Conservation (phyloP, 2,113 vertebrate genomes). For the Abramis brama region DNA sequence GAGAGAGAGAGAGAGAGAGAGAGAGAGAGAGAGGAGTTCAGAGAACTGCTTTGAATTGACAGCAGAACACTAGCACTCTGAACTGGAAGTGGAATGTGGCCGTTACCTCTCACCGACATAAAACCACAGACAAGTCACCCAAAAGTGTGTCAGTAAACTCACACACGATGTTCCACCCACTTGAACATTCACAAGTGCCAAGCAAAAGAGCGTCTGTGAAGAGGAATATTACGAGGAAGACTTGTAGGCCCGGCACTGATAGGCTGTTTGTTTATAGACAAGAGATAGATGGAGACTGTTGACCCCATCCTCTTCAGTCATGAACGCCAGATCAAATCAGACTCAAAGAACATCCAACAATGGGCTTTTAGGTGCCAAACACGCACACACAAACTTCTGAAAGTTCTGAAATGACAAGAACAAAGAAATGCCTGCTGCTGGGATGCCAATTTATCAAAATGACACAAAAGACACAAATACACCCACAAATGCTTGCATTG, state of each 20-base stretch:
- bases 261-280: neutral
- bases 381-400: neutral
- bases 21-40: neutral
- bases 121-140: neutral
- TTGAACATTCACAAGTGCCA: neutral
- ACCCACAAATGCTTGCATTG: conserved; percentile 6
- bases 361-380: conserved; percentile 11
- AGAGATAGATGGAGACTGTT: conserved; percentile 26
- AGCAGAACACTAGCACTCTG: neutral
- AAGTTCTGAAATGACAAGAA: conserved; percentile 24
- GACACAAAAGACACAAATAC: conserved; percentile 8
- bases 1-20: too few species aligned
- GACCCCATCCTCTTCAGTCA: conserved; percentile 17
- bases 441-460: conserved; percentile 24
- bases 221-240: neutral
- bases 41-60: neutral
- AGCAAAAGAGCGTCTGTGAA: neutral
- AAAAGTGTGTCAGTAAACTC: neutral
- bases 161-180: neutral
- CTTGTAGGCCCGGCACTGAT: neutral
- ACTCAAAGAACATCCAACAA: conserved; percentile 19
- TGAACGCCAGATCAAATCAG: conserved; percentile 9
- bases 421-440: conserved; percentile 8
- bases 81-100: conserved; percentile 23
- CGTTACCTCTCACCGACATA: conserved; percentile 4